phyloP scores from a whole-genome alignment of 2,888 invertebrate species.

The Limnephilus auricula region DNA sequence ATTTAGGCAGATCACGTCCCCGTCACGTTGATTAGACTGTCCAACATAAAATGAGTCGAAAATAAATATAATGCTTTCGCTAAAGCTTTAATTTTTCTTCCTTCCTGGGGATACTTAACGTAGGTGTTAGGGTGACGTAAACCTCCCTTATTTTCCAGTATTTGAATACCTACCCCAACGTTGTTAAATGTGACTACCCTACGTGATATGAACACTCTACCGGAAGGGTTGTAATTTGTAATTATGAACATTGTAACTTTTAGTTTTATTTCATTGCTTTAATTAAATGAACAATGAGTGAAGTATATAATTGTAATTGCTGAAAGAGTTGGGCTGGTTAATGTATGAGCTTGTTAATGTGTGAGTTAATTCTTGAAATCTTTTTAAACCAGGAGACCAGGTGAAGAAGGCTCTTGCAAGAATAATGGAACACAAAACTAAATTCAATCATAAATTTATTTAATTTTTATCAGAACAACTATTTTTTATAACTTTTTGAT shows the following conservation, averaged over 20 bases:
- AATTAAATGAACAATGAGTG: not conserved
- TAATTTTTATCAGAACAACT: too few relatives aligned
- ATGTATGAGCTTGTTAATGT: not conserved
- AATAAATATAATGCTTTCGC: not conserved
- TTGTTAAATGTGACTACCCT: not conserved
- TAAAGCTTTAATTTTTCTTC: not conserved
- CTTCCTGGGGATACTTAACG: not conserved
- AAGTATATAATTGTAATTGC: not conserved
- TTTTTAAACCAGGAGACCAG: not conserved
- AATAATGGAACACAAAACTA: not conserved
- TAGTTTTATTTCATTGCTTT: slow-evolving; percentile 2
- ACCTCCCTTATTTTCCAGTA: not conserved
- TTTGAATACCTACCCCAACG: not conserved
- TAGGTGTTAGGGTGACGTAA: not conserved
- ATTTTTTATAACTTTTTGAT: too few relatives aligned
- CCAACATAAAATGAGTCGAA: not conserved
- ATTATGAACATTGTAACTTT: not conserved
- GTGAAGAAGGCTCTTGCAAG: not conserved
- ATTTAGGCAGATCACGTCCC: slow-evolving; percentile 2
- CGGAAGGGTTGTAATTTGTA: not conserved
- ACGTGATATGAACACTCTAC: not conserved
- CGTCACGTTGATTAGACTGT: not conserved
- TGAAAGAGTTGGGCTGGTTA: not conserved
- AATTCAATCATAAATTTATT: too few relatives aligned
- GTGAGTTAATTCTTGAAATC: not conserved